A percentile compares a stretch with the other conserved stretches of the same genome.
phyloP scores from a whole-genome alignment of 2,888 invertebrate genomes.

The Drosophila falleni region DNA sequence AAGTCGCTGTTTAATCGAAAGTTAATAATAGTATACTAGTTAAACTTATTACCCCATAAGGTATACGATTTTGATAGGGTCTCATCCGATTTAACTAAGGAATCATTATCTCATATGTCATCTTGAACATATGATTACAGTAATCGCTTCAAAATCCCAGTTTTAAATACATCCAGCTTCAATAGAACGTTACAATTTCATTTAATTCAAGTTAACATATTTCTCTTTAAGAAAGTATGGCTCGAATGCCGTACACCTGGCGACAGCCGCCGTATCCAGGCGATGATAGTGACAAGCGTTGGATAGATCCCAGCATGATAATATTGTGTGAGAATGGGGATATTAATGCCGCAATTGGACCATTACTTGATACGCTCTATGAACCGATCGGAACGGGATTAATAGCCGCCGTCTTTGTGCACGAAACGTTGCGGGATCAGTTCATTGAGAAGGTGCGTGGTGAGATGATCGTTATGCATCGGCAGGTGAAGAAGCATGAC shows the following conservation, averaged over 20 bases:
- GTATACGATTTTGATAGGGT: too few relatives aligned
- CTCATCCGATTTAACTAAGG: background rate
- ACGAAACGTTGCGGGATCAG: conserved; percentile 55
- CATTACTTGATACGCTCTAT: conserved; percentile 44
- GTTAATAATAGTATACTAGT: too few relatives aligned
- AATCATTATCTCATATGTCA: background rate
- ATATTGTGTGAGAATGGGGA: conserved; percentile 47
- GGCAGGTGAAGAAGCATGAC: conserved; percentile 43
- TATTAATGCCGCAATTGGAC: conserved; percentile 43
- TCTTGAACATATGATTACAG: background rate
- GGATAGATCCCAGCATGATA: conserved; percentile 57
- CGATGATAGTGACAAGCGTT: conserved; percentile 53
- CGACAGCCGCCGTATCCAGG: conserved; percentile 56
- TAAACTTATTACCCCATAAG: too few relatives aligned
- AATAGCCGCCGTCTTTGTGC: conserved; percentile 59
- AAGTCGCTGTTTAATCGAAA: too few relatives aligned
- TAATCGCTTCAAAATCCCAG: background rate
- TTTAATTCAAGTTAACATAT: background rate
- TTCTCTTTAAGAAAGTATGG: background rate
- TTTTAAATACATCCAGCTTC: background rate
- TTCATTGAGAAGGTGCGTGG: conserved; percentile 39
- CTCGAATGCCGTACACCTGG: conserved; percentile 56
- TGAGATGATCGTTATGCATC: conserved; percentile 48
- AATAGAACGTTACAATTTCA: background rate
- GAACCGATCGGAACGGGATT: conserved; percentile 45